Base-by-base conservation (phyloP, 2,797 vertebrate species). In the Paramormyrops hopkinsi region DNA sequence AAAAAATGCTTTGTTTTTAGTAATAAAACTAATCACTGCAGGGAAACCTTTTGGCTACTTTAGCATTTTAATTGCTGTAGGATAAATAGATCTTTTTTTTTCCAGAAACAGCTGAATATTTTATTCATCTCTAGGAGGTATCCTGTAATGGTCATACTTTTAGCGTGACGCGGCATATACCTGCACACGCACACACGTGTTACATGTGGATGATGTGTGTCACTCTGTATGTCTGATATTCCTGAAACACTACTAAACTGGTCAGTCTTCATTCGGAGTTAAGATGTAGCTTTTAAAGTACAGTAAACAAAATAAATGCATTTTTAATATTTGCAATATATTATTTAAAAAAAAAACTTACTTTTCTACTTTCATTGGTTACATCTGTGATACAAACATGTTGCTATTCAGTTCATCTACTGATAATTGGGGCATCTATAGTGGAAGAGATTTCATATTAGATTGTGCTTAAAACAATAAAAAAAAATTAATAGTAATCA, bases 321-420 rank as follows among this genome's bases (percentile, higher is more conserved):
- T 37, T 76, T 76, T 76, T 37, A 41, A 76, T 33, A 76, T 37
- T 37, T 41, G 14, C 33, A 17, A 41, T 76, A 41, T 73, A 29
- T 73, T 76, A 73, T 37, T 51, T 17, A 41, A 73, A 17, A 50
- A 88, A 76, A 33, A 48, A 88, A 88, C 88, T 88, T 88, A 88
- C 88, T 76, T 76, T 88, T 88, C 65, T 88, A 88, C 48, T 69
- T 88, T 93, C 92, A 95, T 95, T 92, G 93, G 95, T 94, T 96
- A 96, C 94, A 96, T 96, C 94, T 96, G 88, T 88, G 96, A 96
- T 95, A 96, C 93, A 96, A 96, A 96, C 95, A 89, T 85, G 95
- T 93, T 96, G 94, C 93, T 96, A 94, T 95, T 96, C 94, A 96
- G 94, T 93, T 97, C 95, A 96, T 96, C 95, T 95, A 96, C 87